phyloP scores from a whole-genome alignment of 2,797 vertebrate genomes.

The Acanthurus leucopareius region DNA sequence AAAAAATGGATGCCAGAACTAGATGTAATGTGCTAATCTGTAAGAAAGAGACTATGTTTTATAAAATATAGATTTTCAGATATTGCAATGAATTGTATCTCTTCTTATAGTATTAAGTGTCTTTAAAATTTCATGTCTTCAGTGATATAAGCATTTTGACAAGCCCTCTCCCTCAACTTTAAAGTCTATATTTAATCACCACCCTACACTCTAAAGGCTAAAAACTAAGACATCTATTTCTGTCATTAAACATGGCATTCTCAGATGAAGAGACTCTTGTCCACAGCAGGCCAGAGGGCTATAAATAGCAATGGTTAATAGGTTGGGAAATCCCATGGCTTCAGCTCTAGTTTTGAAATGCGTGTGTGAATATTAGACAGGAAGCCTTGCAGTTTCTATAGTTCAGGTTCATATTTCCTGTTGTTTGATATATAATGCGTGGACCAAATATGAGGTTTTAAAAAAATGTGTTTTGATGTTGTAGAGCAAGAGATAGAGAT shows the following conservation, averaged over 20 bases:
- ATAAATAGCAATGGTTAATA: constrained; percentile 76
- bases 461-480: not conserved
- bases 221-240: constrained; percentile 45
- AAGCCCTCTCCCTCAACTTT: constrained; percentile 9
- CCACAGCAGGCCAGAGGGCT: constrained; percentile 62
- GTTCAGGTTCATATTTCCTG: constrained; percentile 28
- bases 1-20: not conserved
- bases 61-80: not conserved
- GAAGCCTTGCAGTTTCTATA: constrained; percentile 24
- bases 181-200: constrained; percentile 9
- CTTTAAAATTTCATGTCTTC: not conserved
- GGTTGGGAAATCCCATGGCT: constrained; percentile 74
- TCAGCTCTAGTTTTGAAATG: constrained; percentile 69
- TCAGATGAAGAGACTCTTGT: constrained; percentile 58
- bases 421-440: constrained; percentile 12
- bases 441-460: constrained; percentile 7
- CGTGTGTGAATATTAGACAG: constrained; percentile 42
- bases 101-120: not conserved
- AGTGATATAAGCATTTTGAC: not conserved
- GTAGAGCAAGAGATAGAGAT: not conserved
- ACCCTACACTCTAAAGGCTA: constrained; percentile 12
- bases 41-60: not conserved
- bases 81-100: not conserved
- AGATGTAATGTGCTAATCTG: not conserved
- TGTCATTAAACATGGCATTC: constrained; percentile 34